A percentile compares a stretch with the other conserved stretches of the same genome.
These are phyloP conservation scores for Nemurella pictetii DNA, from an alignment of 2,888 invertebrate species.

Conservation along the genomic window DNA sequence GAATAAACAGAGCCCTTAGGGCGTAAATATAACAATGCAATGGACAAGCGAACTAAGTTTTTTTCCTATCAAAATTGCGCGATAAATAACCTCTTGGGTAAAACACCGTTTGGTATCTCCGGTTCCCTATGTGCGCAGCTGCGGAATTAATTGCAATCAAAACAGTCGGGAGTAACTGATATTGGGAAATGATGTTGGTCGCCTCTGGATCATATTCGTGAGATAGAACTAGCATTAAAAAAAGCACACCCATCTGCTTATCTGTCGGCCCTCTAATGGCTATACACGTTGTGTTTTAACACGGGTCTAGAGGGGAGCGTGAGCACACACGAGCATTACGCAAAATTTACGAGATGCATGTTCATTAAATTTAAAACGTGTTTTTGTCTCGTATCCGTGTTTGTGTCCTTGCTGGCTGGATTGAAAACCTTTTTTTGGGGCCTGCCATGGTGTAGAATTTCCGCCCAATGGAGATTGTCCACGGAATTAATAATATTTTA, in stretches of 20 bases:
- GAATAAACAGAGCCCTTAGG: neutral
- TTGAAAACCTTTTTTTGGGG: neutral
- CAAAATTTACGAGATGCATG: neutral
- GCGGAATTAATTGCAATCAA: neutral
- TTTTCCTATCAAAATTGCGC: neutral
- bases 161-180: slow-evolving; percentile 24
- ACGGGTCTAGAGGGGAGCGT: neutral
- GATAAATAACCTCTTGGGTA: neutral
- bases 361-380: slow-evolving; percentile 9
- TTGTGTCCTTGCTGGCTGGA: neutral
- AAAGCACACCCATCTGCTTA: neutral
- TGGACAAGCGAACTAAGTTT: neutral
- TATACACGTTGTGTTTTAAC: neutral
- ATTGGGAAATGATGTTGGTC: slow-evolving; percentile 13
- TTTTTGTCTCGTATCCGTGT: slow-evolving; percentile 5
- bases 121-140: neutral
- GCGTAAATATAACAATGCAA: neutral
- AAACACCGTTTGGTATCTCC: neutral
- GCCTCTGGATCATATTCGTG: slow-evolving; percentile 16
- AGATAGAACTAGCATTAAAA: slow-evolving; percentile 24
- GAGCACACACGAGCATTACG: neutral
- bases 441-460: no score
- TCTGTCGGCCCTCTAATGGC: neutral
- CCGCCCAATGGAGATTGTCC: neutral
- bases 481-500: no score